Evolutionary conservation across 2,888 invertebrate species (phyloP), one percentile per base, ranked within the genome.

Genomic region (Cosmia pyralina): DNA sequence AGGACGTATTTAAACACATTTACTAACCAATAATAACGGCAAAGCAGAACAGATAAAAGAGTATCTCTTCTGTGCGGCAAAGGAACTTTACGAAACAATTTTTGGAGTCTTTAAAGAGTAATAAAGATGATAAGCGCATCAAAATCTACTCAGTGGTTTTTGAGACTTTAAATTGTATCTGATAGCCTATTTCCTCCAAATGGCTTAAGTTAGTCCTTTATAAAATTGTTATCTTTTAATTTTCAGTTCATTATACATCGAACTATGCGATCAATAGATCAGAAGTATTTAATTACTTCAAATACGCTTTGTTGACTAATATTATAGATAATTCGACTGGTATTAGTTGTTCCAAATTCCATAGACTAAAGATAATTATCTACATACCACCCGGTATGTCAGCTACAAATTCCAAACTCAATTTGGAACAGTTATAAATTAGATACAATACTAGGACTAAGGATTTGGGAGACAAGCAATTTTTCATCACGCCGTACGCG

Each of bases 131-230:
- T 53, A 74, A 79, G 34, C 55, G 62, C 69, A 81, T 84, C 62
- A 84, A 75, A 82, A 69, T 73, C 68, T 69, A 81, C 74, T 81
- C 34, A 72, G 69, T 44, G 70, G 44, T 68, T 71, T 77, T 79
- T 55, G 22, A 65, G 34, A 50, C 64, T 55, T 52, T 34, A 53
- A 53, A 63, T 41, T 53, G 41, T 38, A 22, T 34, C n/a, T n/a
- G n/a, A n/a, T n/a, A n/a, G n/a, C n/a, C n/a, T n/a, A n/a, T n/a
- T n/a, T n/a, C 48, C 44, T 28, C 5, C 34, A 50, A n/a, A 77
- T 60, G 28, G 38, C 59, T 22, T 4, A 41, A 41, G n/a, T 48
- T n/a, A 15, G 38, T 8, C 6, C 34, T 22, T 44, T 62, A n/a
- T 4, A 19, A 48, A 8, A 13, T 52, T 67, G 53, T 59, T 67